Percentiles rank a stretch among this genome's conserved stretches.
phyloP scores from a whole-genome alignment of 1,140 invertebrate genomes.

The Ceratina australensis region DNA sequence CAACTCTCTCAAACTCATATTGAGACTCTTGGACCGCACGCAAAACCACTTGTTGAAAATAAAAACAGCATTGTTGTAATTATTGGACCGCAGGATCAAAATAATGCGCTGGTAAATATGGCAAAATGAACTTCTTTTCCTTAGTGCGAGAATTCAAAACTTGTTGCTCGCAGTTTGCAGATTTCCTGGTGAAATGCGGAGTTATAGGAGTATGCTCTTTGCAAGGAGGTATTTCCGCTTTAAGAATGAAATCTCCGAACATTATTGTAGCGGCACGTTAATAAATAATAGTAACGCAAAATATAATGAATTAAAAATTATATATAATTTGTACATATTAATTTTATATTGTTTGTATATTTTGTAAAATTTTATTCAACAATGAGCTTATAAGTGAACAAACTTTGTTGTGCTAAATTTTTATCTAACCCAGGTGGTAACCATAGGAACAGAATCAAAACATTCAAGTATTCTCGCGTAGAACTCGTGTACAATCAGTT shows the following conservation, averaged over 20 bases:
- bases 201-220: conserved; percentile 85
- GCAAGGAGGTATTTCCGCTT: conserved; percentile 85
- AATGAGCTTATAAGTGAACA: background rate
- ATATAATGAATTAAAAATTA: conserved; percentile 16
- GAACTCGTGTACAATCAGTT: background rate
- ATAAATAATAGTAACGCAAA: conserved; percentile 22
- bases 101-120: conserved; percentile 85
- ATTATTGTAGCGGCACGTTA: conserved; percentile 75
- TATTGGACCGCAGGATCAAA: conserved; percentile 87
- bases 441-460: conserved; percentile 51
- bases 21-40: conserved; percentile 83
- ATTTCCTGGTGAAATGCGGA: conserved; percentile 84
- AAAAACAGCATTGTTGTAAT: conserved; percentile 87
- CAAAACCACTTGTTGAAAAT: conserved; percentile 81
- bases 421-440: background rate
- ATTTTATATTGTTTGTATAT: conserved; percentile 24
- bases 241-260: conserved; percentile 84
- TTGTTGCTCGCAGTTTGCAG: conserved; percentile 83
- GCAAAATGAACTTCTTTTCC: background rate
- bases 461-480: conserved; percentile 36
- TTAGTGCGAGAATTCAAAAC: conserved; percentile 7
- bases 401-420: conserved; percentile 3
- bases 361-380: conserved; percentile 17
- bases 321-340: conserved; percentile 21
- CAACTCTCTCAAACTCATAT: conserved; percentile 84